These are phyloP conservation scores for Drosophila silvestris DNA, from an alignment of 2,888 invertebrate species.

Conservation along the genomic window DNA sequence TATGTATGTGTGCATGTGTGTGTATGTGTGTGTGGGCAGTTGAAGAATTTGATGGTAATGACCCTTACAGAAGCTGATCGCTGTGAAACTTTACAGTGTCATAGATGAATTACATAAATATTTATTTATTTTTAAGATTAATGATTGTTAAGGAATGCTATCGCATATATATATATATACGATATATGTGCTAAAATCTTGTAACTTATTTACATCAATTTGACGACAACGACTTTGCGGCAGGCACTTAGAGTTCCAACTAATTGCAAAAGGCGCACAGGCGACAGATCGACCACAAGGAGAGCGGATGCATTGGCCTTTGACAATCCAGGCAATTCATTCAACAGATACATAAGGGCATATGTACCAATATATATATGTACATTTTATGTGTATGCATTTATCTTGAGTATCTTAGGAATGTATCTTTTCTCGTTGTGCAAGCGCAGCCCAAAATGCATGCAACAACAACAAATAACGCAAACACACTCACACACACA, in stretches of 20 bases:
- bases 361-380: not conserved
- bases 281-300: constrained; percentile 42
- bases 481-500: constrained; percentile 24
- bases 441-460: constrained; percentile 61
- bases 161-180: not conserved
- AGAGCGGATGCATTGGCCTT: constrained; percentile 44
- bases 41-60: not conserved
- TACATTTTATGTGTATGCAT: constrained; percentile 25
- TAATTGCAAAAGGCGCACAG: constrained; percentile 58
- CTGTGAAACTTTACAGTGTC: not conserved
- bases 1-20: not conserved
- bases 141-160: not conserved
- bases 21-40: not conserved
- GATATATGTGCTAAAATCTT: not conserved
- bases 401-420: constrained; percentile 76
- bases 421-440: constrained; percentile 70
- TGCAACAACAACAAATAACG: constrained; percentile 32
- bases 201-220: not conserved
- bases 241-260: constrained; percentile 64
- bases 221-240: not conserved
- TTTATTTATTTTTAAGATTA: not conserved
- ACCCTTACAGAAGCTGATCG: not conserved
- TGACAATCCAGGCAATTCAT: constrained; percentile 54
- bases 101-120: not conserved
- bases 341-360: constrained; percentile 36